phyloP scores from a whole-genome alignment of 2,888 invertebrate genomes.

The Drosophila falleni region DNA sequence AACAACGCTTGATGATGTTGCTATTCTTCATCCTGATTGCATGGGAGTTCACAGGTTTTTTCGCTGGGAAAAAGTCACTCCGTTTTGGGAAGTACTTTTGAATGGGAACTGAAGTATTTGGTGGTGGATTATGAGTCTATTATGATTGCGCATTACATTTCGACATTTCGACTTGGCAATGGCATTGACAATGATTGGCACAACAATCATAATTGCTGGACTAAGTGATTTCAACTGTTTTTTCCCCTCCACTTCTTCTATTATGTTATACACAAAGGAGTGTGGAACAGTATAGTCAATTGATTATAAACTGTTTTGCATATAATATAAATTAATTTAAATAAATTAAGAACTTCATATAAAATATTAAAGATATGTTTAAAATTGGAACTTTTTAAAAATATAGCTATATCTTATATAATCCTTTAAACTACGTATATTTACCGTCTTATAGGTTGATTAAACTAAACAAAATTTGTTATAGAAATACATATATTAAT shows the following conservation, averaged over 20 bases:
- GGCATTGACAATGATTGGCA: conserved; percentile 42
- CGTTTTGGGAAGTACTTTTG: not conserved
- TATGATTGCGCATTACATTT: conserved; percentile 53
- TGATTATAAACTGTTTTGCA: not conserved
- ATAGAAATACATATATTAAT: no score
- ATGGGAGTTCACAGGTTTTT: conserved; percentile 56
- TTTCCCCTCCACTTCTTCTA: not conserved
- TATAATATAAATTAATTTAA: not conserved
- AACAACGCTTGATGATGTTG: conserved; percentile 51
- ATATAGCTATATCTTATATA: no score
- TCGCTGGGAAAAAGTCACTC: conserved; percentile 32
- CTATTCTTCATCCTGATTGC: conserved; percentile 56
- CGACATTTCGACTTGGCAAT: conserved; percentile 12
- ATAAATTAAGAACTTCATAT: no score
- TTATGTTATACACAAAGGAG: not conserved
- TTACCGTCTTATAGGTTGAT: no score
- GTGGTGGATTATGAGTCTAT: conserved; percentile 59
- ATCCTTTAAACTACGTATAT: no score
- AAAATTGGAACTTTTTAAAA: no score
- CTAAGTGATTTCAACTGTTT: conserved; percentile 57
- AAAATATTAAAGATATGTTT: no score
- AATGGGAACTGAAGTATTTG: conserved; percentile 18
- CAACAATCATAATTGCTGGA: conserved; percentile 52
- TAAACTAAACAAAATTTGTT: no score
- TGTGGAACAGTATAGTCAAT: not conserved